Base-by-base conservation (phyloP, 2,888 invertebrate genomes). In the Papilio elwesi region DNA sequence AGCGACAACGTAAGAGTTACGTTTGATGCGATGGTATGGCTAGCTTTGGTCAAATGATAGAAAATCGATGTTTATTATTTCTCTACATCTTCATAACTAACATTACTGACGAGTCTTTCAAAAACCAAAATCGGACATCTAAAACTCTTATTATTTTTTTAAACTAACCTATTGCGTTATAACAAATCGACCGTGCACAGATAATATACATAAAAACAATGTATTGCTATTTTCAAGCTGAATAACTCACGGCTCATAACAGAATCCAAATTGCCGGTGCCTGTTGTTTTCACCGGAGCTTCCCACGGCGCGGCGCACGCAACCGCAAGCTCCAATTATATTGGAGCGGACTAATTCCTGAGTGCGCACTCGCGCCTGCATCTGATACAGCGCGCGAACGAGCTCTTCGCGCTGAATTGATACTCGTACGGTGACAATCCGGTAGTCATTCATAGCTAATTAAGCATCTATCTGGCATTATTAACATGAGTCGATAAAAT, bases 221-320 rank as follows among this genome's bases (percentile, higher is more conserved):
- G 53, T 67, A 48, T 76, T 65, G 72, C 70, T 72, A 71, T 68
- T 73, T 71, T 73, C 74, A 77, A 79, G 76, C 77, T 78, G 79
- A 80, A 83, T 81, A 79, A 81, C 79, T 84, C 79, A 84, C 82
- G 82, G 85, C 43, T 83, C 86, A 86, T 88, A 87, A 86, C 89
- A 83, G 87, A 87, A 85, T 84, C 81, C 83, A 87, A 87, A 87
- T 87, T 84, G 85, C 85, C 78, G 80, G 81, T 80, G 80, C 85
- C 84, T 83, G 86, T 82, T 84, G 84, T 88, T 90, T 88, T 87
- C 89, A 86, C 88, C 83, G 83, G 78, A 79, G 84, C 78, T 91
- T 91, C 92, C 90, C 92, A 91, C 92, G 92, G 85, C 77, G 79
- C 84, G 83, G 82, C 84, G 83, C 92, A 91, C 91, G 91, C 91